Conservation (phyloP, 2,888 invertebrate genomes). For the Ferdinandea cuprea region DNA sequence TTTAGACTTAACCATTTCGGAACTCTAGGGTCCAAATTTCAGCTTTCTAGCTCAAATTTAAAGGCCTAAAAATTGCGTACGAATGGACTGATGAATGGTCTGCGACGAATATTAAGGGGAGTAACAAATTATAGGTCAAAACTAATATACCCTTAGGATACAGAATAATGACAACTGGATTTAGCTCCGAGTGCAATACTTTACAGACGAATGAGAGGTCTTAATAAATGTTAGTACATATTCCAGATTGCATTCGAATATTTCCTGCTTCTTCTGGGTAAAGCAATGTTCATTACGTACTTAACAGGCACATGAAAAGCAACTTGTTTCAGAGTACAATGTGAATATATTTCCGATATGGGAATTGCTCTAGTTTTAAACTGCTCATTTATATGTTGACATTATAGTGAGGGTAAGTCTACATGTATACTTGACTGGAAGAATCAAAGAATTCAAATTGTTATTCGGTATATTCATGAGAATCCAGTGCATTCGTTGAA, state of each 20-base stretch:
- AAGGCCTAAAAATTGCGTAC: no score
- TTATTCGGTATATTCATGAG: slow-evolving; percentile 22
- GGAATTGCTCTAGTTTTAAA: slow-evolving; percentile 16
- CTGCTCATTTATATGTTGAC: slow-evolving; percentile 21
- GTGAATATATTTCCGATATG: slow-evolving; percentile 17
- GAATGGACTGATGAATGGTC: no score
- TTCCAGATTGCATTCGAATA: not conserved
- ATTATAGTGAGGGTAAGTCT: not conserved
- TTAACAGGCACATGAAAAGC: slow-evolving; percentile 33
- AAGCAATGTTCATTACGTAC: slow-evolving; percentile 28
- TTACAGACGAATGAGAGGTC: no score
- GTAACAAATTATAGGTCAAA: no score
- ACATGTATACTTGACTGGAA: not conserved
- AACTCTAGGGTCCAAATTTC: no score
- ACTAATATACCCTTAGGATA: no score
- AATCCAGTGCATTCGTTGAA: slow-evolving; percentile 29
- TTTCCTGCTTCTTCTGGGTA: not conserved
- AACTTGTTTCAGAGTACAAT: slow-evolving; percentile 39
- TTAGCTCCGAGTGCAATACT: no score
- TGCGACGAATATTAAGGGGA: no score
- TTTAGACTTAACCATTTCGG: no score
- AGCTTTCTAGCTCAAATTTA: no score
- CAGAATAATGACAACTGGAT: no score
- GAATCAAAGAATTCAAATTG: slow-evolving; percentile 8
- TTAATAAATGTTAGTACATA: not conserved